A percentile compares a stretch with the other conserved stretches of the same genome.
Conservation (phyloP, 1,140 invertebrate genomes). For the Tetranychus cinnabarinus region DNA sequence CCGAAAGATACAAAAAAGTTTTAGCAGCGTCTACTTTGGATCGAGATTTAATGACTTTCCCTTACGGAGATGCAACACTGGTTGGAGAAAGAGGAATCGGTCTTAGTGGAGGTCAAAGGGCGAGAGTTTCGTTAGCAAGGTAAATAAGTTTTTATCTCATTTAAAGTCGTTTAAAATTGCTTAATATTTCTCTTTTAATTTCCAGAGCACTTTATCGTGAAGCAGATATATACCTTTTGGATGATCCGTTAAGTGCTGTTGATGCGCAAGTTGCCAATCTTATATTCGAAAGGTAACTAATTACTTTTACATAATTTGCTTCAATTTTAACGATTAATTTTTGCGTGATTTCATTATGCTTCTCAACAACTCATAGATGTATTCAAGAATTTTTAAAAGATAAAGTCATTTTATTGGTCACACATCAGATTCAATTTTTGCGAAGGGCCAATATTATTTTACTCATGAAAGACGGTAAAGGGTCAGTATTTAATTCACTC, state of each 20-base stretch:
- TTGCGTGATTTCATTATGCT: not conserved
- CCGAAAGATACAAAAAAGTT: constrained; percentile 18
- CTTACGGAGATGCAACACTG: constrained; percentile 24
- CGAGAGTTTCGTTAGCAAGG: constrained; percentile 17
- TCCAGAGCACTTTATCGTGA: constrained; percentile 17
- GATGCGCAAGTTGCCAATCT: constrained; percentile 23
- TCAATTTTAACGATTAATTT: too few relatives aligned
- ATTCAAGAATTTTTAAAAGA: constrained; percentile 26
- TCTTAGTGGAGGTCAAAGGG: constrained; percentile 19
- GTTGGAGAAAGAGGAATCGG: constrained; percentile 28
- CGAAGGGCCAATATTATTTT: constrained; percentile 6
- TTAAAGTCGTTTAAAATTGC: constrained; percentile 28
- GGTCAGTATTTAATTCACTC: not conserved
- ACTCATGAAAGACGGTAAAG: constrained; percentile 19
- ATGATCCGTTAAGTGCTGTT: constrained; percentile 24
- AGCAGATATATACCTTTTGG: constrained; percentile 22
- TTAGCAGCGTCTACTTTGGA: constrained; percentile 15
- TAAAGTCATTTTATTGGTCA: constrained; percentile 41
- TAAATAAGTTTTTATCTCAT: not conserved
- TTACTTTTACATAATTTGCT: too few relatives aligned
- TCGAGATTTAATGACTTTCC: constrained; percentile 18
- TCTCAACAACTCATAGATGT: constrained; percentile 12
- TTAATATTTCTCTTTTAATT: constrained; percentile 2
- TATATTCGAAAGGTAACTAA: constrained; percentile 18
- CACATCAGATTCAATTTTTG: constrained; percentile 30